phyloP scores from a whole-genome alignment of 2,113 vertebrate genomes.

The Vanacampus margaritifer region DNA sequence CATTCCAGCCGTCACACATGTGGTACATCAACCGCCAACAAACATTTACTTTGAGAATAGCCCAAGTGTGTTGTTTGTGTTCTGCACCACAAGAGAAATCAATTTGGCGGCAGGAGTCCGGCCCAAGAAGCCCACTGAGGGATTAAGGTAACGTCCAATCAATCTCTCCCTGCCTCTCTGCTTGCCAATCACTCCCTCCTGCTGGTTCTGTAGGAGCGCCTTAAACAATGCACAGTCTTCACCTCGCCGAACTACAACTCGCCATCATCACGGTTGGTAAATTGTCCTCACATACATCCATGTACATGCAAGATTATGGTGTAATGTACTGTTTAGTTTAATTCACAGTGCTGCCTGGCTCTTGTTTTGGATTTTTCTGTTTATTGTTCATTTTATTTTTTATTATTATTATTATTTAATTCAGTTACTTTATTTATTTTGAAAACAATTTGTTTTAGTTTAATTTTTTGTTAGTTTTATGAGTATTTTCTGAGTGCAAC shows the following conservation, averaged over 20 bases:
- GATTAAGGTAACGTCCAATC: constrained; percentile 62
- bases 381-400: no score
- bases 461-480: no score
- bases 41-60: constrained; percentile 32
- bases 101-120: constrained; percentile 59
- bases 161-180: constrained; percentile 49
- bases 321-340: not conserved
- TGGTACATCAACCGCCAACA: constrained; percentile 17
- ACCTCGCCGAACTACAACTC: constrained; percentile 26
- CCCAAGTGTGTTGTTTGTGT: constrained; percentile 52
- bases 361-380: no score
- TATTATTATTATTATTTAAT: no score
- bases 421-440: no score
- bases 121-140: constrained; percentile 51
- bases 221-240: constrained; percentile 34
- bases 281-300: constrained; percentile 19
- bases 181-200: constrained; percentile 23
- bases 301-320: not conserved
- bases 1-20: constrained; percentile 5
- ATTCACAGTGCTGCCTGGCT: not conserved
- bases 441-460: no score
- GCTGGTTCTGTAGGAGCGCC: constrained; percentile 36
- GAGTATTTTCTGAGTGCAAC: no score
- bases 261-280: constrained; percentile 27
- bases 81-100: constrained; percentile 66